A percentile compares a stretch with the other conserved stretches of the same genome.
phyloP scores from a whole-genome alignment of 2,113 vertebrate genomes.

The Chrysochloris asiatica region DNA sequence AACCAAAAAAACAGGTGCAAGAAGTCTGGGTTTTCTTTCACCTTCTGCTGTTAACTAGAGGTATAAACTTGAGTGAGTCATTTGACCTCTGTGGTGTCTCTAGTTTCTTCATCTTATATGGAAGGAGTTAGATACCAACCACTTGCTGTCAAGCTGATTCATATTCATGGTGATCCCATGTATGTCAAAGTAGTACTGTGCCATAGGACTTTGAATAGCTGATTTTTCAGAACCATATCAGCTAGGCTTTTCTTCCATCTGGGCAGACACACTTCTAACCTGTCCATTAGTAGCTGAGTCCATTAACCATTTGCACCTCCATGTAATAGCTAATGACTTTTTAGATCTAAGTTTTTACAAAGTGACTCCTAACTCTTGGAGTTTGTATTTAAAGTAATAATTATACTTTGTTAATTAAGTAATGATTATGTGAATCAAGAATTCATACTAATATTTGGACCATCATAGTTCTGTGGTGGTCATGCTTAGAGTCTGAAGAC shows the following conservation, averaged over 20 bases:
- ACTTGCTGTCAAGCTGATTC: not conserved
- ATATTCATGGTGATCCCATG: not conserved
- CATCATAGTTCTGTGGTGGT: not conserved
- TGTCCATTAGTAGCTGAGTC: not conserved
- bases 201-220: too few relatives aligned
- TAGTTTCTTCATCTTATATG: not conserved
- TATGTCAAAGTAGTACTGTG: too few relatives aligned
- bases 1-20: not conserved
- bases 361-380: slow-evolving; percentile 11
- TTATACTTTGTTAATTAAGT: not conserved
- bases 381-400: slow-evolving; percentile 21
- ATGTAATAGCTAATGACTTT: not conserved
- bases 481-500: slow-evolving; percentile 5
- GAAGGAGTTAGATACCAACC: not conserved
- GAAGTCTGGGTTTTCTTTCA: not conserved
- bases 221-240: too few relatives aligned
- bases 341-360: not conserved
- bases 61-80: not conserved
- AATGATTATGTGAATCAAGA: not conserved
- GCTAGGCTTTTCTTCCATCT: too few relatives aligned
- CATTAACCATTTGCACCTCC: too few relatives aligned
- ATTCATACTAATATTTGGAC: slow-evolving; percentile 16
- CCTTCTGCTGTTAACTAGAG: not conserved
- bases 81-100: not conserved
- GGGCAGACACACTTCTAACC: too few relatives aligned